Percentiles rank a stretch among this genome's conserved stretches.
phyloP scores from a whole-genome alignment of 2,888 invertebrate genomes.

The Drosophila robusta region DNA sequence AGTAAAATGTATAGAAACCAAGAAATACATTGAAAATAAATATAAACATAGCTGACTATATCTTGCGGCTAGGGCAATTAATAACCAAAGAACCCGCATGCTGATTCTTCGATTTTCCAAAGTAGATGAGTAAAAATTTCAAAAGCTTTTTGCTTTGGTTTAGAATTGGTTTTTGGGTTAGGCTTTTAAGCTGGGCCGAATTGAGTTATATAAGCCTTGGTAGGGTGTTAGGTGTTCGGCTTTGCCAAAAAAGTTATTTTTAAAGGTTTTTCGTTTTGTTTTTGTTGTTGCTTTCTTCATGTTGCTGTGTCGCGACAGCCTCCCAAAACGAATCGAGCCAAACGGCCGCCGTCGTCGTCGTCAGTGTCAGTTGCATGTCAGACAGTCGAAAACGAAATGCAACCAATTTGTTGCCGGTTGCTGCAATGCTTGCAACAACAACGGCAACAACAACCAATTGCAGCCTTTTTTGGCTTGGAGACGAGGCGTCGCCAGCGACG shows the following conservation, averaged over 20 bases:
- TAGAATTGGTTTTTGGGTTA: too few species aligned
- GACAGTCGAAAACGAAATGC: conserved; percentile 71
- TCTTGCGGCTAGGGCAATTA: too few species aligned
- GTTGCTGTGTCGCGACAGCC: conserved; percentile 60
- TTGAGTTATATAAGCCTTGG: background rate
- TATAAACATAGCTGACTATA: too few species aligned
- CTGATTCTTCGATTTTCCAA: too few species aligned
- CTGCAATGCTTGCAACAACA: conserved; percentile 20
- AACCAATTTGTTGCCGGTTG: conserved; percentile 76
- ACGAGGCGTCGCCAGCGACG: conserved; percentile 71
- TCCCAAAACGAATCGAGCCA: conserved; percentile 50
- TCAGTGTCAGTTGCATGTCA: conserved; percentile 68
- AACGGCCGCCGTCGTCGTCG: conserved; percentile 35
- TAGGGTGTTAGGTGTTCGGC: background rate
- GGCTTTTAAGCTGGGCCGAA: too few species aligned
- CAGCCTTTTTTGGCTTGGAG: conserved; percentile 71
- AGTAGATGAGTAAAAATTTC: too few species aligned
- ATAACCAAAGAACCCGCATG: too few species aligned
- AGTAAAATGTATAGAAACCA: too few species aligned
- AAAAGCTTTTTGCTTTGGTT: too few species aligned
- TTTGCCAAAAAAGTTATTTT: background rate
- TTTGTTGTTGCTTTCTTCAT: conserved; percentile 18
- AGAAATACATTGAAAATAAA: too few species aligned
- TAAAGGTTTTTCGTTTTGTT: background rate
- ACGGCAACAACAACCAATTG: conserved; percentile 44